These are phyloP conservation scores for Panthera uncia DNA, from an alignment of 2,113 vertebrate genomes.

Conservation along the genomic window DNA sequence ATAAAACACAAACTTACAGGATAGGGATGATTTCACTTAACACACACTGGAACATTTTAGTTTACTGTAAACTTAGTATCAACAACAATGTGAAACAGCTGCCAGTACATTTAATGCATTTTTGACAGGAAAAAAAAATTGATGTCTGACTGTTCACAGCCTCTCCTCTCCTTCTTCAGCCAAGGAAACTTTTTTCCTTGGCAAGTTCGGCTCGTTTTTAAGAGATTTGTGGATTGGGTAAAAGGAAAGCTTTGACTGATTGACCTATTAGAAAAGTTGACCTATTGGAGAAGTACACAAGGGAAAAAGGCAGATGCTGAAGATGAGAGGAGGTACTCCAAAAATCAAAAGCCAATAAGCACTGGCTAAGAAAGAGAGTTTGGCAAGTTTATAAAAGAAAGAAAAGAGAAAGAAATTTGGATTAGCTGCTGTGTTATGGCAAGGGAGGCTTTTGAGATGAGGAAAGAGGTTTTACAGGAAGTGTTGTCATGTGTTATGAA, in stretches of 20 bases:
- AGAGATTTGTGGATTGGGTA: neutral
- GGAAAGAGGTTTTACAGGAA: neutral
- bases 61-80: neutral
- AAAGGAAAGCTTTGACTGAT: neutral
- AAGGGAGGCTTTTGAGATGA: constrained; percentile 8
- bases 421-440: neutral
- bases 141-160: constrained; percentile 14
- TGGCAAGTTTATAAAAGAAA: neutral
- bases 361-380: neutral
- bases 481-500: constrained; percentile 19
- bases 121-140: constrained; percentile 46
- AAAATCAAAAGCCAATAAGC: neutral
- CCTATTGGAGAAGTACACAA: neutral
- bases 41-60: neutral
- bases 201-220: constrained; percentile 23
- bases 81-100: neutral
- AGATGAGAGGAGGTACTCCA: neutral
- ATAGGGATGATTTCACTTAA: constrained; percentile 29
- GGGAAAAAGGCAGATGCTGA: neutral
- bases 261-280: constrained; percentile 24
- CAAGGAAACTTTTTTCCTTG: constrained; percentile 52
- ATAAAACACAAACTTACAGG: neutral
- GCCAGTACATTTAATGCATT: constrained; percentile 39
- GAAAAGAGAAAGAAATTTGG: constrained; percentile 44
- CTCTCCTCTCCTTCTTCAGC: neutral